Evolutionary conservation across 2,113 vertebrate species (phyloP).

Genomic region (Etheostoma spectabile): DNA sequence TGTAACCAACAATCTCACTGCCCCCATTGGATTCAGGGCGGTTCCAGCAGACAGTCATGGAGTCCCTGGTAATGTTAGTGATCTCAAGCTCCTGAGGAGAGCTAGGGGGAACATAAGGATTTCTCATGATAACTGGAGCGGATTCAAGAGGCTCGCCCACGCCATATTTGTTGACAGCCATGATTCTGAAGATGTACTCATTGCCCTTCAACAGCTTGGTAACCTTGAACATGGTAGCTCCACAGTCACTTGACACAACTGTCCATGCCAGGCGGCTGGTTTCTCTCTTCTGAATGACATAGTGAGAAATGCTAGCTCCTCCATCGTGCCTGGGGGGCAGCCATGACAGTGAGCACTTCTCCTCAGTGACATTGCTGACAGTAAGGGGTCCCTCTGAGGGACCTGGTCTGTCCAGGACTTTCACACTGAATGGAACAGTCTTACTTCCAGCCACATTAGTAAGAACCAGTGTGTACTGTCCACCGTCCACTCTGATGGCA

Average conservation of each 20-base stretch:
- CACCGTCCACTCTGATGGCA: constrained; percentile 95
- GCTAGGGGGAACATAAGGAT: constrained; percentile 93
- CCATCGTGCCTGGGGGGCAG: constrained; percentile 94
- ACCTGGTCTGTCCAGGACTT: constrained; percentile 96
- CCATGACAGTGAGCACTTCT: constrained; percentile 97
- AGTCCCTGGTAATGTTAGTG: constrained; percentile 95
- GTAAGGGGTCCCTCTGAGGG: constrained; percentile 93
- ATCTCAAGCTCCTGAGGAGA: constrained; percentile 92
- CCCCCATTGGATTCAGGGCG: constrained; percentile 94
- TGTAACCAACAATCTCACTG: constrained; percentile 94
- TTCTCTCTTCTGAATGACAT: constrained; percentile 97
- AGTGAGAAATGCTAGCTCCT: constrained; percentile 95
- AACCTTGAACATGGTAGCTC: constrained; percentile 94
- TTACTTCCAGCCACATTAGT: constrained; percentile 96
- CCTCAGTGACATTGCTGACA: constrained; percentile 93
- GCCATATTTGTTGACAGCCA: constrained; percentile 98
- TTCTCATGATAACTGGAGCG: constrained; percentile 93
- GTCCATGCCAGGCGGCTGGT: constrained; percentile 98
- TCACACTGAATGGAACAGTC: constrained; percentile 91
- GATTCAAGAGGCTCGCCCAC: constrained; percentile 95
- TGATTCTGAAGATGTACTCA: constrained; percentile 97
- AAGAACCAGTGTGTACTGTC: constrained; percentile 93
- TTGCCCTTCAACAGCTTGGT: constrained; percentile 98
- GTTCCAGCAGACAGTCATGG: constrained; percentile 98
- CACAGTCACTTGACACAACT: constrained; percentile 91